phyloP scores from a whole-genome alignment of 2,113 vertebrate genomes.

The Indicator maculatus region DNA sequence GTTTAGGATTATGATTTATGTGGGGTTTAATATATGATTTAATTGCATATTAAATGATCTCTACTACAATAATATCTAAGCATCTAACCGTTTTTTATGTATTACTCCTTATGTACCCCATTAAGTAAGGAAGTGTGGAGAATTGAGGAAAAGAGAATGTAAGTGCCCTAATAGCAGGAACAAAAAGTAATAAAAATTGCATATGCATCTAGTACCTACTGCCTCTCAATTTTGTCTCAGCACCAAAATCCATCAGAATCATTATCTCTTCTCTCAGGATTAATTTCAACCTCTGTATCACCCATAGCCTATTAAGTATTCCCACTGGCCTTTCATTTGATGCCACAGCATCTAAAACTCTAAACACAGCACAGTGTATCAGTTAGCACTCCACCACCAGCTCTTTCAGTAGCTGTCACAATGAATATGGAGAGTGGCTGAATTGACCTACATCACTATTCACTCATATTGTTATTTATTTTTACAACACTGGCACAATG shows the following conservation, averaged over 20 bases:
- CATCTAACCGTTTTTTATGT: background rate
- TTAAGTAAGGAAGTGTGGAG: background rate
- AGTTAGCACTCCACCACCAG: background rate
- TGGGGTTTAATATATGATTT: no score
- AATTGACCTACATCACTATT: slow-evolving; percentile 28
- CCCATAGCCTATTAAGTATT: slow-evolving; percentile 15
- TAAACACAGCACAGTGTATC: slow-evolving; percentile 2
- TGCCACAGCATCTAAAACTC: slow-evolving; percentile 6
- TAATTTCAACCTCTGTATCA: slow-evolving; percentile 17
- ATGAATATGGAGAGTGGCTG: slow-evolving; percentile 10
- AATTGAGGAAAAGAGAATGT: background rate
- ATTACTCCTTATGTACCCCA: background rate
- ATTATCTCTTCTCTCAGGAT: background rate
- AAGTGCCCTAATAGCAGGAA: background rate
- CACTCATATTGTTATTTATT: background rate
- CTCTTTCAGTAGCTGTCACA: slow-evolving; percentile 53
- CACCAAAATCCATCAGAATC: slow-evolving; percentile 4
- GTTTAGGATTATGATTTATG: background rate
- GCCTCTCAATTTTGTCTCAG: background rate
- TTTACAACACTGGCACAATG: background rate
- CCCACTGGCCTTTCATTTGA: slow-evolving; percentile 14
- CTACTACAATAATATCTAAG: background rate
- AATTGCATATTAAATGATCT: background rate
- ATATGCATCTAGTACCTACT: background rate
- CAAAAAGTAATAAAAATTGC: background rate